Evolutionary conservation across 2,797 vertebrate species (phyloP), one percentile per base, ranked within the genome.

Genomic region (Danio choprae): DNA sequence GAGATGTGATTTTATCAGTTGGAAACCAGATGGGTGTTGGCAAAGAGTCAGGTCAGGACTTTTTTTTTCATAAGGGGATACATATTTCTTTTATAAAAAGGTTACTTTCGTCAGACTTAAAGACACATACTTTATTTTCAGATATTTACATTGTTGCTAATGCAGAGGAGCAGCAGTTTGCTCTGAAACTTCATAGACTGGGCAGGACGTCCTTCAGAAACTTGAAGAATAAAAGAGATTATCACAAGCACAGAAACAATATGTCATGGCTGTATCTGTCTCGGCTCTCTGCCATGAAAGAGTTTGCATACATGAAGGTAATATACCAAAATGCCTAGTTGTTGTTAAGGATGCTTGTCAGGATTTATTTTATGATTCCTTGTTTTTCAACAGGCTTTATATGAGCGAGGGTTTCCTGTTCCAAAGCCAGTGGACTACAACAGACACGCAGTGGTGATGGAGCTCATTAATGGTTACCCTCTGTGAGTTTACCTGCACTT

Each of bases 11-110:
- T 65, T 80, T 85, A 83, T 98, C 96, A 80, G 94, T 99, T 86
- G 98, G 97, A 87, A 99, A 98, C 89, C 97, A 99, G 88, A 97
- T 99, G 94, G 98, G 97, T 79, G 98, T 99, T 67, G 98, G 98
- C 56, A 99, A 99, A 95, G 97, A 99, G 91, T 99, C 98, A 81
- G 98, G 98, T 98, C 90, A 44, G 75, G 3, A 29, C 16, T 1
- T 3, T 60, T 13, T 29, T 74, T 29, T 50, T 43, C 29, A 13
- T 10, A 11, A 43, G 5, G 53, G 53, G 40, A 29, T 5, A 16
- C 0, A 29, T 29, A 29, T 29, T 59, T n/a, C 5, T 7, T 4
- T n/a, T 73, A 43, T 48, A 9, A 18, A 20, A 46, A 7, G 41
- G 20, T 29, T 8, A 16, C 0, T 9, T 18, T 50, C 80, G 53